Evolutionary conservation across 2,888 invertebrate species (phyloP), one percentile per base, ranked within the genome.

Genomic region (Trissonchulus sp.): DNA sequence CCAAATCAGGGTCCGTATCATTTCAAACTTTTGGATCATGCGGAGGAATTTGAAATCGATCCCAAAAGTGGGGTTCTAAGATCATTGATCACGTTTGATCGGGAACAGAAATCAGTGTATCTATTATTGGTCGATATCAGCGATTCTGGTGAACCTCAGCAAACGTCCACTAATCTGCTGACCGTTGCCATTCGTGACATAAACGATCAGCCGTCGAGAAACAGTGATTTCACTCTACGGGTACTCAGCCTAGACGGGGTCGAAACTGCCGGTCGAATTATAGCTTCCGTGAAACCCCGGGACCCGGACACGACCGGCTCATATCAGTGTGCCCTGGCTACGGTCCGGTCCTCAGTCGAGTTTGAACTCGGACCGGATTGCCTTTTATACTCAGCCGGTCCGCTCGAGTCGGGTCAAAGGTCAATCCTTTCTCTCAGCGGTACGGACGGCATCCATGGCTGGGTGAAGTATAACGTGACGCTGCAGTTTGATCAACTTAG

Each of bases 1-100:
- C 92, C 93, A 1, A 94, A 95, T 83, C 93, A 93, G 3, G 93
- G 92, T 1, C 95, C 95, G 23, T 96, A 94, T 82, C 90, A 90
- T 0, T 96, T 93, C 82, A 88, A 88, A 77, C 85, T 94, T 34
- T 87, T 93, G 34, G 92, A 92, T 30, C 93, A 93, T 18, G 90
- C 89, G 82, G 91, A 93, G 78, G 8, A 8, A 79, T 90, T 95
- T 0, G 90, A 89, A 77, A 88, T 95, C 60, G 91, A 93, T 79
- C 90, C 89, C 79, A 91, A 91, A 79, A 91, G 91, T 0, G 95
- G 95, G 0, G 86, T 92, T 2, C 88, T 96, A 33, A 89, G 89
- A 80, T 93, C 93, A 0, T 91, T 91, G 0, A 89, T 88, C 81
- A 90, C 89, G 81, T 89, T 94, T 76, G 94, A 96, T 82, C 88